Percentiles rank a stretch among this genome's conserved stretches.
Conservation (phyloP, 1,140 invertebrate genomes). For the Drusus annulatus region DNA sequence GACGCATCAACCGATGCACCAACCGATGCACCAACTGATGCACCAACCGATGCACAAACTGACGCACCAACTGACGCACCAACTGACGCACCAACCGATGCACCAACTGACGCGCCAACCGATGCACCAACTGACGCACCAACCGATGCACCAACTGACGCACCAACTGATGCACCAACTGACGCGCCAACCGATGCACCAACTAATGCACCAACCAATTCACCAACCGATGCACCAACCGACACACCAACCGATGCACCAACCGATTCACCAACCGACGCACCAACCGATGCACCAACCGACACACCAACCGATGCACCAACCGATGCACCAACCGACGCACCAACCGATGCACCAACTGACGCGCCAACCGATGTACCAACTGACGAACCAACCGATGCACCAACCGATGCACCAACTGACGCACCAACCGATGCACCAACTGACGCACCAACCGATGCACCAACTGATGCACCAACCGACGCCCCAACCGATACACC, state of each 20-base stretch:
- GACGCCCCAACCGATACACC: neutral
- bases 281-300: neutral
- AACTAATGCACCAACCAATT: slow-evolving; percentile 15
- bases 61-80: neutral
- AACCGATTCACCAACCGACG: neutral
- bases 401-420: slow-evolving; percentile 24
- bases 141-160: slow-evolving; percentile 14
- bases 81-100: neutral
- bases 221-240: slow-evolving; percentile 23
- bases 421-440: neutral
- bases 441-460: neutral
- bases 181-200: slow-evolving; percentile 14
- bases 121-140: neutral
- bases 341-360: slow-evolving; percentile 15
- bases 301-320: slow-evolving; percentile 4
- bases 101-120: slow-evolving; percentile 6
- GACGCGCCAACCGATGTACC: slow-evolving; percentile 13
- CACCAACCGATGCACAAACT: neutral
- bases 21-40: too few relatives aligned
- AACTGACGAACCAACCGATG: neutral
- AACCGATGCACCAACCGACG: slow-evolving; percentile 4
- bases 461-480: slow-evolving; percentile 14
- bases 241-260: slow-evolving; percentile 18
- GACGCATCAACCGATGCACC: neutral
- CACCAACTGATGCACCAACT: neutral